These are phyloP conservation scores for Scomberomorus guttatus DNA, from an alignment of 2,797 vertebrate species.

Conservation along the genomic window DNA sequence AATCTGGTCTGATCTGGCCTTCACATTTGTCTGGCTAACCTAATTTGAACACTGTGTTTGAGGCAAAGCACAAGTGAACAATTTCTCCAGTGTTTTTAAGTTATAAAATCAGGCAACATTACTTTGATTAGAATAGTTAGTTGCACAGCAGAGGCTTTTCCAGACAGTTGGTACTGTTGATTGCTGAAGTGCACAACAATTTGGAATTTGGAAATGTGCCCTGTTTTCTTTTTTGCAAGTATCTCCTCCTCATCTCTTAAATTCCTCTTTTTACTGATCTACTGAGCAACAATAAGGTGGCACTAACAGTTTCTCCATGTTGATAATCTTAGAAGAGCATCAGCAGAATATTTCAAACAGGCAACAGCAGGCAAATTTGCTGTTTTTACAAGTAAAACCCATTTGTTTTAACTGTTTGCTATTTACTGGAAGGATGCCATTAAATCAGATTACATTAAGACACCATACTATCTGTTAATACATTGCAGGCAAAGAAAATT, in stretches of 20 bases:
- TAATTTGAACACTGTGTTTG: slow-evolving; percentile 24
- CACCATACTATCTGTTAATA: not conserved
- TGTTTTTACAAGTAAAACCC: not conserved
- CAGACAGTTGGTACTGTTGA: slow-evolving; percentile 1
- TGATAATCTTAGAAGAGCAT: not conserved
- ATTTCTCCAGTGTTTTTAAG: slow-evolving; percentile 18
- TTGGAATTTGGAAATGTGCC: not conserved
- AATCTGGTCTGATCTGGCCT: not conserved
- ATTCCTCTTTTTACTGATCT: not conserved
- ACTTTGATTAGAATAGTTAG: no score
- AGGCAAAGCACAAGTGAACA: slow-evolving; percentile 41
- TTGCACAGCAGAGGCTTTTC: no score
- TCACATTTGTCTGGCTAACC: slow-evolving; percentile 14
- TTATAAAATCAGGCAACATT: no score
- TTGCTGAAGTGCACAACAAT: slow-evolving; percentile 3
- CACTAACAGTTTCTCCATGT: not conserved
- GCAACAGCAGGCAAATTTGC: no score
- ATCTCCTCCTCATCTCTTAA: not conserved
- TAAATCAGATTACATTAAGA: not conserved
- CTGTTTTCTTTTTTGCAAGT: slow-evolving; percentile 3
- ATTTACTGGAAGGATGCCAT: not conserved
- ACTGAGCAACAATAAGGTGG: not conserved
- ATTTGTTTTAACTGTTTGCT: not conserved
- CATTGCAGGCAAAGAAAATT: not conserved
- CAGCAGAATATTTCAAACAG: not conserved